Evolutionary conservation across 2,888 invertebrate genomes (phyloP).

Genomic region (Tromatobia lineatoria): DNA sequence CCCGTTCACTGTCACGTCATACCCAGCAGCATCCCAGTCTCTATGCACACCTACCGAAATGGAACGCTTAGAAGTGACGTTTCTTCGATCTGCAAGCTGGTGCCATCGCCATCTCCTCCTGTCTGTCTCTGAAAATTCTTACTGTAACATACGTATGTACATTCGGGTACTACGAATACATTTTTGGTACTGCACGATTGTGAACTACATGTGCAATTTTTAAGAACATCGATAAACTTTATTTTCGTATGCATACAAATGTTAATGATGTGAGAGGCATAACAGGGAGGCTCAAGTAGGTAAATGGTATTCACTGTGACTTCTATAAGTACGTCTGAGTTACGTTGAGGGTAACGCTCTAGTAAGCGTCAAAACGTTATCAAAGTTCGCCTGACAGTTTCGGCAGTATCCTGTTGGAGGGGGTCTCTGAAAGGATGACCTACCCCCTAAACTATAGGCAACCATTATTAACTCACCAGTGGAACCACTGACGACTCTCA

Average conservation of each 20-base stretch:
- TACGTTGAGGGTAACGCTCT: constrained; percentile 31
- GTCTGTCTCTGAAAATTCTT: constrained; percentile 8
- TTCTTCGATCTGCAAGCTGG: constrained; percentile 50
- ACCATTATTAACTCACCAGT: constrained; percentile 49
- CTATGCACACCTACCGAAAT: constrained; percentile 54
- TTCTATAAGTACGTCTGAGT: neutral
- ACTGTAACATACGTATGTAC: neutral
- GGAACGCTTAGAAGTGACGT: constrained; percentile 50
- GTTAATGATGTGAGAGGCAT: neutral
- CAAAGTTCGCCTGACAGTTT: constrained; percentile 54
- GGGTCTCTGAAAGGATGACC: constrained; percentile 40
- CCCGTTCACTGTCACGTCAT: constrained; percentile 68
- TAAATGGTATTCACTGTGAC: neutral
- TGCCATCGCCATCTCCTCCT: constrained; percentile 23
- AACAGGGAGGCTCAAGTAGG: neutral
- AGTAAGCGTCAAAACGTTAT: constrained; percentile 48
- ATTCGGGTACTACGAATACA: neutral
- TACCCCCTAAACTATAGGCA: constrained; percentile 17
- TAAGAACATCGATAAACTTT: neutral
- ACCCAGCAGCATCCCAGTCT: constrained; percentile 26
- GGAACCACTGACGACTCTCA: constrained; percentile 13
- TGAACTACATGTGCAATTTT: neutral
- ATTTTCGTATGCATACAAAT: neutral
- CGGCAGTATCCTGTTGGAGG: constrained; percentile 48
- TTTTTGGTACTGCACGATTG: neutral